Percentiles rank a stretch among this genome's conserved stretches.
Evolutionary conservation across 2,888 invertebrate species (phyloP).

Genomic region (Prostheceraeus crozeri): DNA sequence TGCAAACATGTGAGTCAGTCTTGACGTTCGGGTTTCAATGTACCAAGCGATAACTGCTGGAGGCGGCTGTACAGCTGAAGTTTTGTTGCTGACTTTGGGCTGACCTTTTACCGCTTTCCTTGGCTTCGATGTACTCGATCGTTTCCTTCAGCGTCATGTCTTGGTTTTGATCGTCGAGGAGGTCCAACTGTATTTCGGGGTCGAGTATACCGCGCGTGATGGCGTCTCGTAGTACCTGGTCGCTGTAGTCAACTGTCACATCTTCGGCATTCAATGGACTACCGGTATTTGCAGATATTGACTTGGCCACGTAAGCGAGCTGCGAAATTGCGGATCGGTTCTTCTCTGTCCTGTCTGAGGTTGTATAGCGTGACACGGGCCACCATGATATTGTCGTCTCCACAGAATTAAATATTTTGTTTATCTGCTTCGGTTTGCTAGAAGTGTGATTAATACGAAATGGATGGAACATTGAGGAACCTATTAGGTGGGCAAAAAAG

Average conservation of each 20-base stretch:
- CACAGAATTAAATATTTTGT: too few species aligned
- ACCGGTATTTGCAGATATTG: conserved; percentile 41
- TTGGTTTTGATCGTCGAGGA: conserved; percentile 20
- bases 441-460: too few species aligned
- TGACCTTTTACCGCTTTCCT: conserved; percentile 7
- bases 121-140: conserved; percentile 1
- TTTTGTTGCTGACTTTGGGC: too few species aligned
- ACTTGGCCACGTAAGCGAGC: conserved; percentile 43
- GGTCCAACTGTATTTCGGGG: conserved; percentile 10
- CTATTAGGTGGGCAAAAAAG: too few species aligned
- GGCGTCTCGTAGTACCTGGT: conserved; percentile 4
- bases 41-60: too few species aligned
- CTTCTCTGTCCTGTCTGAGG: conserved; percentile 40
- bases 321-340: conserved; percentile 41
- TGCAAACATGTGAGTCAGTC: too few species aligned
- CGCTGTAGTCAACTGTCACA: conserved; percentile 40
- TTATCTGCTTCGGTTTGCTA: too few species aligned
- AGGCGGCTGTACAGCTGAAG: too few species aligned
- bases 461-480: too few species aligned
- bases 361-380: conserved; percentile 35
- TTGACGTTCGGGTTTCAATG: too few species aligned
- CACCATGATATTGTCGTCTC: conserved; percentile 41
- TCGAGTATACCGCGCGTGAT: background rate
- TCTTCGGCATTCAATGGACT: too few species aligned
- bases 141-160: conserved; percentile 1